These are phyloP conservation scores for Zaprionus africanus DNA, from an alignment of 1,140 invertebrate genomes.

Conservation along the genomic window DNA sequence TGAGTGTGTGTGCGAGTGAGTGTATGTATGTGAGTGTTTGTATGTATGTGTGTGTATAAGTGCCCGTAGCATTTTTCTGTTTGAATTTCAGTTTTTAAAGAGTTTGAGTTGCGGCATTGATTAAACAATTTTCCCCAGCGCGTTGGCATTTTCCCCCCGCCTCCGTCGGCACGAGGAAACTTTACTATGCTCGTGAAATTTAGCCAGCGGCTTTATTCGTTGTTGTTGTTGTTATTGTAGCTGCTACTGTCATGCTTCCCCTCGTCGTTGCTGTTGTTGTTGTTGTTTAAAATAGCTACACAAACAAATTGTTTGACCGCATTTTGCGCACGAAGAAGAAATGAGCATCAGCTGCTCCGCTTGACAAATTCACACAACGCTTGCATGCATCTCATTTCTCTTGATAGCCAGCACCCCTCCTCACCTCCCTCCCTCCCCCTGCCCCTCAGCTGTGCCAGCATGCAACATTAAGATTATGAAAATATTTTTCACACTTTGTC, in stretches of 20 bases:
- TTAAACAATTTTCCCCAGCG: conserved; percentile 64
- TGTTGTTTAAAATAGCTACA: conserved; percentile 64
- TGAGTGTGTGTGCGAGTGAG: conserved; percentile 9
- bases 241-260: neutral
- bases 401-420: neutral
- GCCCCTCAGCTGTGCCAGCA: neutral
- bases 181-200: conserved; percentile 18
- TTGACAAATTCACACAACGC: conserved; percentile 70
- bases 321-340: conserved; percentile 62
- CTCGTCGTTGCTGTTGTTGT: neutral
- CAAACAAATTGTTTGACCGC: conserved; percentile 80
- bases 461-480: conserved; percentile 69
- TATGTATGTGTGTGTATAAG: conserved; percentile 25
- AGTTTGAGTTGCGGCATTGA: conserved; percentile 68
- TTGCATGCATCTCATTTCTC: conserved; percentile 52
- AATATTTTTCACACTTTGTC: conserved; percentile 81
- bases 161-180: conserved; percentile 6
- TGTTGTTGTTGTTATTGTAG: conserved; percentile 1
- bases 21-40: neutral
- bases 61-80: conserved; percentile 34
- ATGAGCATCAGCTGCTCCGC: conserved; percentile 77
- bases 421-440: neutral
- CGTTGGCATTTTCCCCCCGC: conserved; percentile 7
- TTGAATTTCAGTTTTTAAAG: conserved; percentile 49
- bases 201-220: conserved; percentile 15